Evolutionary conservation across 2,797 vertebrate species (phyloP).

Genomic region (Sciurus vulgaris): DNA sequence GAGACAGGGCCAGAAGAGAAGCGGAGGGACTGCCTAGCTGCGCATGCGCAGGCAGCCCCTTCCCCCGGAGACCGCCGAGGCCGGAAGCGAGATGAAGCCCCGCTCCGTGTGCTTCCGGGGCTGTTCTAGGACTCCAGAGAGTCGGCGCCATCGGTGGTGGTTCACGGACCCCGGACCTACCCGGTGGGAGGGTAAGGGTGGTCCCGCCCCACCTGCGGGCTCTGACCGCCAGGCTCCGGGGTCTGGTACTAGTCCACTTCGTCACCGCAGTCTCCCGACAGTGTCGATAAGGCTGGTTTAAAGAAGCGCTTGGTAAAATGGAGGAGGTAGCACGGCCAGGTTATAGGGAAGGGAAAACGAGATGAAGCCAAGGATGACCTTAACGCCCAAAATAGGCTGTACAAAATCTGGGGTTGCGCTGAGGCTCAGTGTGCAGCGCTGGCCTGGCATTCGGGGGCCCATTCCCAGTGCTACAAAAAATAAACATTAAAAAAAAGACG

Average conservation of each 20-base stretch:
- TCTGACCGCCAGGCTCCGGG: too few relatives aligned
- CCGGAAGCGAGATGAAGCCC: not conserved
- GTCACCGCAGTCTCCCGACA: too few relatives aligned
- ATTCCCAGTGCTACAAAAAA: too few relatives aligned
- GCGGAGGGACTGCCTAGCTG: not conserved
- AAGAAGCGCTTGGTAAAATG: not conserved
- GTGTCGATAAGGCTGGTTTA: too few relatives aligned
- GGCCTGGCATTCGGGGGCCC: too few relatives aligned
- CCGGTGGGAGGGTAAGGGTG: too few relatives aligned
- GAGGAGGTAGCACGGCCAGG: not conserved
- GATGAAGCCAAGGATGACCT: not conserved
- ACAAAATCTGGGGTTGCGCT: not conserved
- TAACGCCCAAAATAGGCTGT: not conserved
- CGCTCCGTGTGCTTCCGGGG: not conserved
- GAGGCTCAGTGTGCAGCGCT: too few relatives aligned
- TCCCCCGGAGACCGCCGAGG: too few relatives aligned
- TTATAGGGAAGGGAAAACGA: not conserved
- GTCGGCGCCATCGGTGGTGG: rapidly evolving
- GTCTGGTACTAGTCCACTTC: too few relatives aligned
- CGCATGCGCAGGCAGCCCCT: not conserved
- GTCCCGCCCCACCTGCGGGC: too few relatives aligned
- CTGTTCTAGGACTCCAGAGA: not conserved
- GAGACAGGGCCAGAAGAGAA: not conserved
- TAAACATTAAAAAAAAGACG: too few relatives aligned
- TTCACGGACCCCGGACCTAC: rapidly evolving